Evolutionary conservation across 2,113 vertebrate genomes (phyloP).

Genomic region (Eidolon helvum): DNA sequence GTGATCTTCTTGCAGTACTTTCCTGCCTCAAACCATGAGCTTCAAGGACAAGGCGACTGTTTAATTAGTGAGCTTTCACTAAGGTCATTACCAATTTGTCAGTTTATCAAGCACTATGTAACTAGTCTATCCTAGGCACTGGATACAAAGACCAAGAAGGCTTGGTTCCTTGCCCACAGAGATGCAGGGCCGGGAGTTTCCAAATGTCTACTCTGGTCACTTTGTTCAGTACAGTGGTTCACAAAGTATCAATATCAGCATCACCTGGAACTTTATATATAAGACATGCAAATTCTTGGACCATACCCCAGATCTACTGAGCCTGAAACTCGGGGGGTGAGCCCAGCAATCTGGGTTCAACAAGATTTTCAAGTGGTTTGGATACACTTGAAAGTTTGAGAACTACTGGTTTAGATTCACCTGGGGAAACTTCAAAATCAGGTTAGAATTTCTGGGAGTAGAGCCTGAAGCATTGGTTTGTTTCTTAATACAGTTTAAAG

Average conservation of each 20-base stretch:
- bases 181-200: background rate
- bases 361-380: background rate
- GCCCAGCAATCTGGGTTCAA: background rate
- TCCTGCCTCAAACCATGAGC: background rate
- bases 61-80: background rate
- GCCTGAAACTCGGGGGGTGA: background rate
- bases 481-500: background rate
- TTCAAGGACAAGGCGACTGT: background rate
- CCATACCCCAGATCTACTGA: background rate
- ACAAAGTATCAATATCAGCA: background rate
- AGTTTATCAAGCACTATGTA: background rate
- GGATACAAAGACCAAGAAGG: background rate
- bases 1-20: background rate
- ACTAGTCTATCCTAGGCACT: background rate
- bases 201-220: background rate
- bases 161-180: background rate
- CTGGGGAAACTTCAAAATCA: background rate
- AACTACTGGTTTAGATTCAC: constrained; percentile 9
- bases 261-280: background rate
- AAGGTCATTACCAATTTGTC: background rate
- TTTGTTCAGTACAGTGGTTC: background rate
- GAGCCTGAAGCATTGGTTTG: background rate
- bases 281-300: background rate
- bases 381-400: background rate
- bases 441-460: constrained; percentile 12